Conservation (phyloP, 2,797 vertebrate genomes). For the Lepilemur ruficaudatus region DNA sequence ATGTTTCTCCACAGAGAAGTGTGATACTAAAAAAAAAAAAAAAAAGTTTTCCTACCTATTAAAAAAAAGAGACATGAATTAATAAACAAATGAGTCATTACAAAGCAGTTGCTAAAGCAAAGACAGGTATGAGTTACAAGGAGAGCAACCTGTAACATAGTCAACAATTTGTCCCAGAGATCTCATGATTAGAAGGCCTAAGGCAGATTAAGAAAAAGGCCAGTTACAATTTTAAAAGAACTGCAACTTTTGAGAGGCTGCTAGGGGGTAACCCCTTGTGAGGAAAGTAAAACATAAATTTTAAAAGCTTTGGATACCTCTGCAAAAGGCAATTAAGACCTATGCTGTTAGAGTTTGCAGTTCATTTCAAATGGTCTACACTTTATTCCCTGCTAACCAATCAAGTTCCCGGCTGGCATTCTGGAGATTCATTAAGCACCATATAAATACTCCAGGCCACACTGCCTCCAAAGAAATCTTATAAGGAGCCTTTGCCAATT, state of each 20-base stretch:
- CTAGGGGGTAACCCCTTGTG: constrained; percentile 47
- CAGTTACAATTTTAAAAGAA: constrained; percentile 58
- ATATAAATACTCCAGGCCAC: constrained; percentile 61
- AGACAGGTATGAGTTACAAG: constrained; percentile 36
- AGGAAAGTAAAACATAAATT: constrained; percentile 64
- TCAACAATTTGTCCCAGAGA: constrained; percentile 62
- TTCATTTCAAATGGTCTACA: constrained; percentile 67
- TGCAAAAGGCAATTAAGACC: constrained; percentile 74
- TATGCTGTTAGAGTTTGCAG: constrained; percentile 62
- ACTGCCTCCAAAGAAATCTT: constrained; percentile 67
- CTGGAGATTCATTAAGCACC: constrained; percentile 69
- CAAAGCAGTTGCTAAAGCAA: constrained; percentile 46
- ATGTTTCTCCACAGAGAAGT: constrained; percentile 15
- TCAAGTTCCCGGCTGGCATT: constrained; percentile 51
- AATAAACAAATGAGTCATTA: constrained; percentile 47
- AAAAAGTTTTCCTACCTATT: constrained; percentile 9
- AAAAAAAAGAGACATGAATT: background rate
- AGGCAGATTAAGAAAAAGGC: constrained; percentile 48
- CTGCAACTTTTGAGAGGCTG: constrained; percentile 60
- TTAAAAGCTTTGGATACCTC: constrained; percentile 73
- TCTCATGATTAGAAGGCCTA: constrained; percentile 50
- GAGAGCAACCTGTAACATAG: constrained; percentile 31
- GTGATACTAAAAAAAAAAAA: background rate
- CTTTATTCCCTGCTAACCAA: constrained; percentile 60
- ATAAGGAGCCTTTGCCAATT: constrained; percentile 49